Conservation (phyloP, 2,888 invertebrate genomes). For the Drosophila helvetica region DNA sequence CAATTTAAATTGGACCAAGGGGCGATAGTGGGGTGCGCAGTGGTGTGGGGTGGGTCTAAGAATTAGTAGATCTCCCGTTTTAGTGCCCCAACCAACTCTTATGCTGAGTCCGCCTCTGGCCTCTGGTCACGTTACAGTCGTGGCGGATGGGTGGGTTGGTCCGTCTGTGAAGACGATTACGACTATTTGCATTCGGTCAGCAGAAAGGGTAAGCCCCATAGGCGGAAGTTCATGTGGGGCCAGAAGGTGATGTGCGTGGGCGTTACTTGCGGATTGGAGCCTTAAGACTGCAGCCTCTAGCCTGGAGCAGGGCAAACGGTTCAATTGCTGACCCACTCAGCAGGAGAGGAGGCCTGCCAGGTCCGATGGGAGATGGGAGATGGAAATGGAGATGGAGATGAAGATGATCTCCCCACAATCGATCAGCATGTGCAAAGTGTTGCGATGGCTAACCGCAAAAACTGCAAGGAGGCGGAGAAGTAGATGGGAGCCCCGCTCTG, state of each 20-base stretch:
- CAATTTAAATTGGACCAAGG: conserved; percentile 71
- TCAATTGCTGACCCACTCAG: conserved; percentile 47
- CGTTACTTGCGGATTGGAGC: conserved; percentile 30
- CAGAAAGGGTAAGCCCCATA: conserved; percentile 6
- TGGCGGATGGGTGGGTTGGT: conserved; percentile 2
- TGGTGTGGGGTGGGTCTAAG: conserved; percentile 54
- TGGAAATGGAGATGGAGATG: conserved; percentile 41
- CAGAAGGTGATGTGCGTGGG: conserved; percentile 11
- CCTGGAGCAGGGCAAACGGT: conserved; percentile 4
- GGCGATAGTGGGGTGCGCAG: conserved; percentile 27
- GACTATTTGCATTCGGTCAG: conserved; percentile 68
- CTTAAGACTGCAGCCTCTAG: background rate
- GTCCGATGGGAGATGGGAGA: conserved; percentile 4
- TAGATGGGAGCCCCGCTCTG: conserved; percentile 17
- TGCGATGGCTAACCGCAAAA: conserved; percentile 35
- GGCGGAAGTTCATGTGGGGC: background rate
- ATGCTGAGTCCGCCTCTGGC: conserved; percentile 15
- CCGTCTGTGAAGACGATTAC: conserved; percentile 24
- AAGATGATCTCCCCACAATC: conserved; percentile 39
- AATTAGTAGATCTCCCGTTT: conserved; percentile 51
- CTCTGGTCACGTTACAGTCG: background rate
- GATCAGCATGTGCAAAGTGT: conserved; percentile 50
- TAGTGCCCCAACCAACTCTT: background rate
- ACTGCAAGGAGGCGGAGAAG: background rate
- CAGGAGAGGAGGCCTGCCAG: conserved; percentile 7